Percentiles rank a stretch among this genome's conserved stretches.
These are phyloP conservation scores for Acropora tenuis DNA, from an alignment of 64 coral and sea anemone species.

Conservation along the genomic window DNA sequence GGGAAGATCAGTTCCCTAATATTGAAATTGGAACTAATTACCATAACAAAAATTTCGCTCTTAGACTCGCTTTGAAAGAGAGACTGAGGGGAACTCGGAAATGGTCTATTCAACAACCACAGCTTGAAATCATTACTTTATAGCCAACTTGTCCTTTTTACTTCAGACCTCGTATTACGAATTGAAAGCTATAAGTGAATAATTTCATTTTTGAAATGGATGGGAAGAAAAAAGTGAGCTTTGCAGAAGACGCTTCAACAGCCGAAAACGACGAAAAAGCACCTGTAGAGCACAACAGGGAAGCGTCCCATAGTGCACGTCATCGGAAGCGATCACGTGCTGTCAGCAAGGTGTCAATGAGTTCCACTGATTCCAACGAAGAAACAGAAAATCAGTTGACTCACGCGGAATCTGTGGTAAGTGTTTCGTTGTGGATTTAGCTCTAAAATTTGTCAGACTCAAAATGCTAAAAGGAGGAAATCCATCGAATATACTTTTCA, in stretches of 20 bases:
- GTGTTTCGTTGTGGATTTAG: not conserved
- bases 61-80: too few relatives aligned
- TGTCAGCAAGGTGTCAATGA: conserved; percentile 6
- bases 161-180: too few relatives aligned
- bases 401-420: conserved; percentile 13
- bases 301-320: not conserved
- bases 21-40: too few relatives aligned
- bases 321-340: not conserved
- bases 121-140: too few relatives aligned
- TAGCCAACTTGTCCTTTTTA: too few relatives aligned
- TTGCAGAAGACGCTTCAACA: not conserved
- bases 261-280: not conserved
- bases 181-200: too few relatives aligned
- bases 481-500: too few relatives aligned
- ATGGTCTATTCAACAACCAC: too few relatives aligned
- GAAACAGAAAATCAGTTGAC: not conserved
- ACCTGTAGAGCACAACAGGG: not conserved
- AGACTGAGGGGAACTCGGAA: too few relatives aligned
- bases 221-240: conserved; percentile 6
- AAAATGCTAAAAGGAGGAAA: too few relatives aligned
- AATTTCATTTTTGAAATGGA: not conserved
- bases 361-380: not conserved
- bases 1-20: too few relatives aligned
- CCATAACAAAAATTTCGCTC: too few relatives aligned
- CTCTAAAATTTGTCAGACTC: not conserved